Evolutionary conservation across 2,113 vertebrate species (phyloP).

Genomic region (Miniopterus natalensis): DNA sequence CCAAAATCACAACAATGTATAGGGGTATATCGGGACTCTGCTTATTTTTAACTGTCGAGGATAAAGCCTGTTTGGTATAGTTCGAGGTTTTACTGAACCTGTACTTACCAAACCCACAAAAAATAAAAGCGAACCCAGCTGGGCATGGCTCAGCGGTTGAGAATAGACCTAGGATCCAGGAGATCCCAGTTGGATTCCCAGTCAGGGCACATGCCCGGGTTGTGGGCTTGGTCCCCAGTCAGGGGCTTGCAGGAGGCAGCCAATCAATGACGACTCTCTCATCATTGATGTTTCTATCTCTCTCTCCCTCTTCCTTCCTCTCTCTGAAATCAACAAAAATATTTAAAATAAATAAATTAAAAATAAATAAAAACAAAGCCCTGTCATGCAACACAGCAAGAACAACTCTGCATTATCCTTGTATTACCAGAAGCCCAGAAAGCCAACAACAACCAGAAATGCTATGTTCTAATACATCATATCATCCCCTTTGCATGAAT

Average conservation of each 20-base stretch:
- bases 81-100: background rate
- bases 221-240: too few relatives aligned
- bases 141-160: too few relatives aligned
- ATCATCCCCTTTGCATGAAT: background rate
- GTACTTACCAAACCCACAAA: slow-evolving; percentile 9
- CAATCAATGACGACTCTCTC: too few relatives aligned
- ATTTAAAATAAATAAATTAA: too few relatives aligned
- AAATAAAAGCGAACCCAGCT: background rate
- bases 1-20: background rate
- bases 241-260: too few relatives aligned
- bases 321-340: too few relatives aligned
- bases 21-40: background rate
- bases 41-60: background rate
- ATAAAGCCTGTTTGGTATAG: background rate
- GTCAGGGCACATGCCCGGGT: too few relatives aligned
- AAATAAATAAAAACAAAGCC: background rate
- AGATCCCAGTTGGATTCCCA: too few relatives aligned
- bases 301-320: too few relatives aligned
- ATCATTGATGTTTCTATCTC: too few relatives aligned
- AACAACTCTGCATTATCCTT: background rate
- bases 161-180: too few relatives aligned
- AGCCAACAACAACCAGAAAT: slow-evolving; percentile 23
- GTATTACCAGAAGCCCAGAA: background rate
- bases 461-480: background rate
- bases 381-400: background rate